Evolutionary conservation across 2,888 invertebrate genomes (phyloP), one percentile per base, ranked within the genome.

Genomic region (Drosophila mettleri): DNA sequence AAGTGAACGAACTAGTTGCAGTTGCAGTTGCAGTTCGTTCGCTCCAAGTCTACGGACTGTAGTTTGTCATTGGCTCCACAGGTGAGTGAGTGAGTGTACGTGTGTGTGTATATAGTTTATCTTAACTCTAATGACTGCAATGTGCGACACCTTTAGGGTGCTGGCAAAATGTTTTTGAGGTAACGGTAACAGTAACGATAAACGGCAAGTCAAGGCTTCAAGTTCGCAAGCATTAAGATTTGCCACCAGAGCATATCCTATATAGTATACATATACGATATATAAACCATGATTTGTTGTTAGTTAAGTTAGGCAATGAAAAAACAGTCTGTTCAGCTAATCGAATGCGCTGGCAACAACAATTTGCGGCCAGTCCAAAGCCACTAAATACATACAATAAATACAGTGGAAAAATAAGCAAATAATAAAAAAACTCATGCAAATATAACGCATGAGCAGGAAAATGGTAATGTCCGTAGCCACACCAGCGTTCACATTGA

Each of bases 41-140:
- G 59, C 59, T 58, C 60, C 24, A 33, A 54, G 60, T 68, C 34
- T n/a, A 51, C 43, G 59, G 59, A 74, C 38, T 53, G 38, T 43
- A 54, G 53, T 74, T 59, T 51, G 9, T 57, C 53, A 68, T 61
- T 67, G 60, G 60, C 61, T 60, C 27, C 31, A 27, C 18, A 45
- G 20, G 34, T 12, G 20, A 16, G 38, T 36, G 7, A 24, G 20
- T 22, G 4, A 22, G 12, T 51, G 8, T 41, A 14, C 45, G 38
- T 58, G 16, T 58, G 0, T 16, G 38, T 64, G 7, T 43, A 55
- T 27, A 5, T 45, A 45, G 24, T 61, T 51, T 54, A 31, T 48
- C 75, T 85, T 74, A 72, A 14, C 27, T 45, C 84, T 83, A 83
- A 63, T 83, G 82, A 83, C 82, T 82, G 81, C 45, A 39, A 46